Conservation (phyloP, 1,140 invertebrate species). For the Venustaconcha ellipsiformis region DNA sequence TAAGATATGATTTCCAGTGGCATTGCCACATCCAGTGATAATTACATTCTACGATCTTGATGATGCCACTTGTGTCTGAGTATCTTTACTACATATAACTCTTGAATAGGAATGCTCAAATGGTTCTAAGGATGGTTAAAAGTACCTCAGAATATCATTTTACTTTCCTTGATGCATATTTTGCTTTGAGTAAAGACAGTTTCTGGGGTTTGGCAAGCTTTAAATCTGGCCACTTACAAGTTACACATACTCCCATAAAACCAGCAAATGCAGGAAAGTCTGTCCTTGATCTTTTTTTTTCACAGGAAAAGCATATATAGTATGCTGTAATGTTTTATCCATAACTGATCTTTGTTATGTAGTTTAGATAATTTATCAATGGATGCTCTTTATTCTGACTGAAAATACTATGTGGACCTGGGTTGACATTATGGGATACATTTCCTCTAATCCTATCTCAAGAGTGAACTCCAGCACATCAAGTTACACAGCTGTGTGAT, state of each 20-base stretch:
- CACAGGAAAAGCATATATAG: neutral
- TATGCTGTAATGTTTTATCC: slow-evolving; percentile 8
- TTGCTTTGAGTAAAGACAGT: neutral
- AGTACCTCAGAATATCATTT: slow-evolving; percentile 6
- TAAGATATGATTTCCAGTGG: slow-evolving; percentile 46
- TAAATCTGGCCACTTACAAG: slow-evolving; percentile 15
- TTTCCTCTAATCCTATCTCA: too few relatives aligned
- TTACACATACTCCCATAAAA: slow-evolving; percentile 10
- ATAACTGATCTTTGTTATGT: slow-evolving; percentile 25
- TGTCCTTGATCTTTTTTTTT: slow-evolving; percentile 5
- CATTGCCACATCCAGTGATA: slow-evolving; percentile 35
- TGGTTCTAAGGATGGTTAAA: slow-evolving; percentile 19
- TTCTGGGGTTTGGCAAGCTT: slow-evolving; percentile 12
- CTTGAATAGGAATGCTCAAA: slow-evolving; percentile 9
- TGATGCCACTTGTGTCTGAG: slow-evolving; percentile 10
- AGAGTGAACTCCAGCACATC: too few relatives aligned
- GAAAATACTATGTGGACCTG: slow-evolving; percentile 3
- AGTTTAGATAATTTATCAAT: slow-evolving; percentile 13
- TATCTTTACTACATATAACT: neutral
- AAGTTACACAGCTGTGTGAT: too few relatives aligned
- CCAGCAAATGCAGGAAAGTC: slow-evolving; percentile 12
- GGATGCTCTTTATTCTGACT: slow-evolving; percentile 6
- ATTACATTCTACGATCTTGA: slow-evolving; percentile 35
- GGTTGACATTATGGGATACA: slow-evolving; percentile 1
- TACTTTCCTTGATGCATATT: neutral